Evolutionary conservation across 2,888 invertebrate genomes (phyloP).

Genomic region (Drosophila colorata): DNA sequence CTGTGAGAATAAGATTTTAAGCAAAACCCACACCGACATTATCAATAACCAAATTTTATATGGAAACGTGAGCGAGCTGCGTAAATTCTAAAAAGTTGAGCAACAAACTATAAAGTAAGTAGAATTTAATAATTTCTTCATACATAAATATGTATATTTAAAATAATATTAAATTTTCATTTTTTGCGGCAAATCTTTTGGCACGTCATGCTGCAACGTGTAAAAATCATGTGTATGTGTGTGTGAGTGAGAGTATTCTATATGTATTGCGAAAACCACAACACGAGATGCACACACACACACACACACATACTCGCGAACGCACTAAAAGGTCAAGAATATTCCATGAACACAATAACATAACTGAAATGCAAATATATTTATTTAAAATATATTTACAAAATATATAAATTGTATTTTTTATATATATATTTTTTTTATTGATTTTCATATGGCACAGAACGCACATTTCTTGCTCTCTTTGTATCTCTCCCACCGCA

Average conservation of each 20-base stretch:
- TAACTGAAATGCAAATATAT: constrained; percentile 5
- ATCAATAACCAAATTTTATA: not conserved
- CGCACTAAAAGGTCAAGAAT: constrained; percentile 40
- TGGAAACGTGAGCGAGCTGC: constrained; percentile 11
- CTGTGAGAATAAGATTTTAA: constrained; percentile 52
- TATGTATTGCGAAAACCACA: constrained; percentile 8
- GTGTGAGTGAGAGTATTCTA: constrained; percentile 1
- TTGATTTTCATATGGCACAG: constrained; percentile 48
- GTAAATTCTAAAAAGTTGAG: constrained; percentile 1
- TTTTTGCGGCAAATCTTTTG: not conserved
- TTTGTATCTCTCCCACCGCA: constrained; percentile 18
- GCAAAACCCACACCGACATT: constrained; percentile 2
- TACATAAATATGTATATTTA: not conserved
- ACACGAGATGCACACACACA: constrained; percentile 7
- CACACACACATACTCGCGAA: constrained; percentile 1
- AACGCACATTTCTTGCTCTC: constrained; percentile 24
- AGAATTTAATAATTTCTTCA: not conserved
- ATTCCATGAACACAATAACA: constrained; percentile 20
- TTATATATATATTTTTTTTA: constrained; percentile 26
- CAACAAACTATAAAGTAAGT: constrained; percentile 22
- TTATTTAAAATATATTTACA: not conserved
- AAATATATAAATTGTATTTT: constrained; percentile 8
- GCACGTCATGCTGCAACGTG: not conserved
- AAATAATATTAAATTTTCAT: not conserved
- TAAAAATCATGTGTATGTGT: not conserved